phyloP scores from a whole-genome alignment of 2,113 vertebrate species.

The Merops nubicus region DNA sequence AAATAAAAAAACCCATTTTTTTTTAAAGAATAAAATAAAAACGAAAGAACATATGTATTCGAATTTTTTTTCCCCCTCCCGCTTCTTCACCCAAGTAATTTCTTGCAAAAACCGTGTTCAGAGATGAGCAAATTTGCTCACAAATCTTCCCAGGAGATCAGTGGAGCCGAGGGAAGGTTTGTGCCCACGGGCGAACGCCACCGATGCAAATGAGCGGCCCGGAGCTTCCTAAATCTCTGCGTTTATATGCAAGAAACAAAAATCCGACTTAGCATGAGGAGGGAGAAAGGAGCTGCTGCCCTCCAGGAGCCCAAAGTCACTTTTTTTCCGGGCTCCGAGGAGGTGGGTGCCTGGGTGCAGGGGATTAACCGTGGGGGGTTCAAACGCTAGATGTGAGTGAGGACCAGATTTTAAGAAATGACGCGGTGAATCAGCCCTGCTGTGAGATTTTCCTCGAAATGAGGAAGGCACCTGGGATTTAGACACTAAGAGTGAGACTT shows the following conservation, averaged over 20 bases:
- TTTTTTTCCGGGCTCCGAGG: slow-evolving; percentile 46
- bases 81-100: not conserved
- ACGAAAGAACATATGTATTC: not conserved
- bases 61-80: not conserved
- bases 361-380: slow-evolving; percentile 63
- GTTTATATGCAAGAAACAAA: slow-evolving; percentile 16
- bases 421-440: not conserved
- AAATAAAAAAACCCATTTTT: not conserved
- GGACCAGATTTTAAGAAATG: not conserved
- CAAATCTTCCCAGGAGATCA: slow-evolving; percentile 25
- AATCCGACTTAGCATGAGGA: not conserved
- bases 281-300: slow-evolving; percentile 25
- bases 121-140: not conserved
- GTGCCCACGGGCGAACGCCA: not conserved
- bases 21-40: not conserved
- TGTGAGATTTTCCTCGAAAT: slow-evolving; percentile 59
- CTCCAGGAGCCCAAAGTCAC: slow-evolving; percentile 30
- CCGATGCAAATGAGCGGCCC: not conserved
- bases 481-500: slow-evolving; percentile 44
- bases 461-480: slow-evolving; percentile 61
- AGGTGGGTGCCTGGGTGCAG: slow-evolving; percentile 22
- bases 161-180: not conserved
- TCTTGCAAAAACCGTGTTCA: not conserved
- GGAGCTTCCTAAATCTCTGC: not conserved
- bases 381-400: slow-evolving; percentile 16